A percentile compares a stretch with the other conserved stretches of the same genome.
phyloP scores from a whole-genome alignment of 2,888 invertebrate genomes.

The Drosophila nr. perissopoda region DNA sequence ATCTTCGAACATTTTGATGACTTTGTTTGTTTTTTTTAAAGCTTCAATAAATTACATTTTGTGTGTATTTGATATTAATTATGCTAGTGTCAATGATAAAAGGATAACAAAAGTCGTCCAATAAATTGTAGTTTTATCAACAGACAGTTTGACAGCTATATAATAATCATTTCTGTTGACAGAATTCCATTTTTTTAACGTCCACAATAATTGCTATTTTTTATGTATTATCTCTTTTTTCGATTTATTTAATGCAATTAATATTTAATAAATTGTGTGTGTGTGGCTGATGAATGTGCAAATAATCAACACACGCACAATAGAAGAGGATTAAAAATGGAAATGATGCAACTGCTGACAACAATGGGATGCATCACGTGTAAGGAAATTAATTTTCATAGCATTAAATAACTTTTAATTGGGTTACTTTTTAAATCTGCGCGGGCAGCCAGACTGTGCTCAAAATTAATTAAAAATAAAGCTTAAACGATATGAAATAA shows the following conservation, averaged over 20 bases:
- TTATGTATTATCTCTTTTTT: slow-evolving; percentile 1
- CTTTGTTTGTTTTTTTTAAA: background rate
- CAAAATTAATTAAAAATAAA: slow-evolving; percentile 32
- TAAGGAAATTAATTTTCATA: background rate
- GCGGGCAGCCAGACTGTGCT: background rate
- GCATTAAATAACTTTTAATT: slow-evolving; percentile 11
- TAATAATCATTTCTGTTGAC: slow-evolving; percentile 31
- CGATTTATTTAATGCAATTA: slow-evolving; percentile 45
- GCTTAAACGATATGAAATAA: slow-evolving; percentile 11
- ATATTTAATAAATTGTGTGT: slow-evolving; percentile 55
- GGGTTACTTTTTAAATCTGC: background rate
- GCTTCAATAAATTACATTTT: slow-evolving; percentile 8
- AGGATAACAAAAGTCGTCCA: slow-evolving; percentile 4
- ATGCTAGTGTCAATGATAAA: background rate
- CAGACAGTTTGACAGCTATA: slow-evolving; percentile 2
- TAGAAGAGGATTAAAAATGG: slow-evolving; percentile 9
- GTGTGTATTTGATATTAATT: slow-evolving; percentile 12
- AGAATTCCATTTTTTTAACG: slow-evolving; percentile 31
- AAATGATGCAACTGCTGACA: slow-evolving; percentile 1
- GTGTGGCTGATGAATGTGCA: slow-evolving; percentile 48
- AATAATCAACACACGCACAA: slow-evolving; percentile 54
- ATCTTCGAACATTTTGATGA: background rate
- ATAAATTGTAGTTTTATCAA: slow-evolving; percentile 25
- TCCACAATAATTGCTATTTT: slow-evolving; percentile 7
- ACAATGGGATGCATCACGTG: background rate